Conservation (phyloP, 2,113 vertebrate genomes). For the Caloenas nicobarica region DNA sequence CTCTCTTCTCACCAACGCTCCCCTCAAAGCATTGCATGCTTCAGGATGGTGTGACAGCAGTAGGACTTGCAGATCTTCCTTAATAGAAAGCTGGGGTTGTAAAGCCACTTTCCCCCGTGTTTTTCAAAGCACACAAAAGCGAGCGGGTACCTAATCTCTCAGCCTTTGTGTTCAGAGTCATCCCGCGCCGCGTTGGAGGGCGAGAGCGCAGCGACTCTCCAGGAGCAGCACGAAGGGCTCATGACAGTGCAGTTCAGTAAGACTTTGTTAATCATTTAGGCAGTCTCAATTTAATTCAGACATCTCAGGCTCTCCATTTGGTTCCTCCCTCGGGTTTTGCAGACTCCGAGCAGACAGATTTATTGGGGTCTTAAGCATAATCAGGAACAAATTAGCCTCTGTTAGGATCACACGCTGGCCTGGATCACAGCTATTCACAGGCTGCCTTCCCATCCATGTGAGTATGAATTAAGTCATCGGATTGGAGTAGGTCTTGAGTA, state of each 20-base stretch:
- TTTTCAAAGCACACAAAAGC: background rate
- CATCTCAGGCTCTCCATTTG: conserved; percentile 31
- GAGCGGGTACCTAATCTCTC: background rate
- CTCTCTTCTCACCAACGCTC: background rate
- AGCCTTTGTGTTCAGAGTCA: background rate
- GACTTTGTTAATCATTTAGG: conserved; percentile 55
- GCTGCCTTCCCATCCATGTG: conserved; percentile 27
- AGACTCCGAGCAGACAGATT: conserved; percentile 63
- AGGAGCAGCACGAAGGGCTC: background rate
- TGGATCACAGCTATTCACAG: conserved; percentile 18
- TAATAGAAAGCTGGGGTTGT: background rate
- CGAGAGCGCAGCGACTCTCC: background rate
- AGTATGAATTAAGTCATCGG: conserved; percentile 47
- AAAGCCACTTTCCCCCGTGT: background rate
- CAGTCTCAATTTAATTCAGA: conserved; percentile 56
- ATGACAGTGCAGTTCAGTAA: conserved; percentile 13
- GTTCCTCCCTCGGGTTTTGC: conserved; percentile 62
- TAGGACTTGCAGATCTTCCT: background rate
- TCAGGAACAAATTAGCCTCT: conserved; percentile 74
- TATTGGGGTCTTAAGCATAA: conserved; percentile 67
- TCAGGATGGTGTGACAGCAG: background rate
- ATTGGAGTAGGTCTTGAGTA: conserved; percentile 39
- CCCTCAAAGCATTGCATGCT: background rate
- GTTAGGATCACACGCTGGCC: conserved; percentile 44
- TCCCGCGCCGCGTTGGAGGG: background rate